These are phyloP conservation scores for Actinernus sp. DNA, from an alignment of 92 coral and sea anemone species.

Conservation along the genomic window DNA sequence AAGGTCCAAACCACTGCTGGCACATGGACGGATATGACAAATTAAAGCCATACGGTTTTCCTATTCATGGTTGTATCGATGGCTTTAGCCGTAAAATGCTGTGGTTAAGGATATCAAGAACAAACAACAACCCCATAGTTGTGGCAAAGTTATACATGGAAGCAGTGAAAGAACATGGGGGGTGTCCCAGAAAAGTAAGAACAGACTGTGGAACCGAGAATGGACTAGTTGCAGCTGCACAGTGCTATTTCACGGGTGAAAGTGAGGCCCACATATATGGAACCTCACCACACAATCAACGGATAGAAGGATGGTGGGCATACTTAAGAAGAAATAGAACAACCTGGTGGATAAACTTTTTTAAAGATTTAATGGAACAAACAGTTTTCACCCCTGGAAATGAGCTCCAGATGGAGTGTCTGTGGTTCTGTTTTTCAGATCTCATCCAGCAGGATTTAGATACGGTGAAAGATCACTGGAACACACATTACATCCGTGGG, in stretches of 20 bases:
- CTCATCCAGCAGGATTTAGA: slow-evolving; percentile 43
- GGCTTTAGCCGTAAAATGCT: slow-evolving; percentile 42
- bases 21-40: slow-evolving; percentile 68
- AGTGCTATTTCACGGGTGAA: slow-evolving; percentile 27
- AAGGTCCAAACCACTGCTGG: slow-evolving; percentile 58
- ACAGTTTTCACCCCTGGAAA: slow-evolving; percentile 32
- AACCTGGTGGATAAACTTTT: slow-evolving; percentile 28
- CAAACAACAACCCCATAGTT: slow-evolving; percentile 40
- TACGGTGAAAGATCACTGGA: slow-evolving; percentile 63
- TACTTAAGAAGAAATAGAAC: background rate
- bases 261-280: slow-evolving; percentile 26
- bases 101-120: slow-evolving; percentile 40
- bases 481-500: slow-evolving; percentile 61
- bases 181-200: slow-evolving; percentile 40
- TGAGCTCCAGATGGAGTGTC: slow-evolving; percentile 49
- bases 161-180: slow-evolving; percentile 9
- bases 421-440: slow-evolving; percentile 54
- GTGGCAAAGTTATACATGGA: slow-evolving; percentile 46
- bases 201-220: slow-evolving; percentile 66
- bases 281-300: slow-evolving; percentile 1
- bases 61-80: slow-evolving; percentile 48
- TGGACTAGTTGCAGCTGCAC: slow-evolving; percentile 58
- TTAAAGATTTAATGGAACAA: slow-evolving; percentile 46
- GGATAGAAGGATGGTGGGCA: background rate
- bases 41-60: slow-evolving; percentile 51